Conservation (phyloP, 2,797 vertebrate species). For the Podargus strigoides region DNA sequence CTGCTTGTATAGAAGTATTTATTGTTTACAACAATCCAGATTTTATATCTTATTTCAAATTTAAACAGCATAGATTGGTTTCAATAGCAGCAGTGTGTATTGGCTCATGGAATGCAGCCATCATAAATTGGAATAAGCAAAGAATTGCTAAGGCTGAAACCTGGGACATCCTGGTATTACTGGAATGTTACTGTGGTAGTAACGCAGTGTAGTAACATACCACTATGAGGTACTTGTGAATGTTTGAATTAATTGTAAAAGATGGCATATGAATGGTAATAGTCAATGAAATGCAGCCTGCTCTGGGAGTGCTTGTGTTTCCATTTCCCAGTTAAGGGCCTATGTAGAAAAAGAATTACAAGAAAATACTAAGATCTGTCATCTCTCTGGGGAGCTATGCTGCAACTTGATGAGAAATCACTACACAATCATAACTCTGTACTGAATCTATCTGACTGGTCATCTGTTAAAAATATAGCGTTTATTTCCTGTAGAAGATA, state of each 20-base stretch:
- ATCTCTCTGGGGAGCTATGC: slow-evolving; percentile 48
- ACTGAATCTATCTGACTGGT: slow-evolving; percentile 49
- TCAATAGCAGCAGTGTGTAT: background rate
- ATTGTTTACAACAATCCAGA: background rate
- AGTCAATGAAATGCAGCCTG: slow-evolving; percentile 3
- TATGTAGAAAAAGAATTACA: slow-evolving; percentile 20
- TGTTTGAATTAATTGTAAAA: background rate
- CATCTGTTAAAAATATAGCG: slow-evolving; percentile 15
- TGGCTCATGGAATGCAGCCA: background rate
- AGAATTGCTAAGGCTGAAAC: background rate
- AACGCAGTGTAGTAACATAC: background rate
- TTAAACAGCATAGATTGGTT: background rate
- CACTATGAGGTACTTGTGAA: background rate
- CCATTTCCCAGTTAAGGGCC: slow-evolving; percentile 2
- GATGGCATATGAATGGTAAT: background rate
- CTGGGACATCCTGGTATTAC: background rate
- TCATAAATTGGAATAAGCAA: background rate
- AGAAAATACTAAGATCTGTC: slow-evolving; percentile 49
- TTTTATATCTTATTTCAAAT: background rate
- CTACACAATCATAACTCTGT: slow-evolving; percentile 17
- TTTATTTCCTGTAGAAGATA: slow-evolving; percentile 60
- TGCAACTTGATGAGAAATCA: slow-evolving; percentile 47
- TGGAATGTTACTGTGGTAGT: background rate
- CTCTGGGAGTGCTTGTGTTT: slow-evolving; percentile 24
- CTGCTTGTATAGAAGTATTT: background rate